These are phyloP conservation scores for Microcebus murinus DNA, from an alignment of 2,113 vertebrate genomes.

Conservation along the genomic window DNA sequence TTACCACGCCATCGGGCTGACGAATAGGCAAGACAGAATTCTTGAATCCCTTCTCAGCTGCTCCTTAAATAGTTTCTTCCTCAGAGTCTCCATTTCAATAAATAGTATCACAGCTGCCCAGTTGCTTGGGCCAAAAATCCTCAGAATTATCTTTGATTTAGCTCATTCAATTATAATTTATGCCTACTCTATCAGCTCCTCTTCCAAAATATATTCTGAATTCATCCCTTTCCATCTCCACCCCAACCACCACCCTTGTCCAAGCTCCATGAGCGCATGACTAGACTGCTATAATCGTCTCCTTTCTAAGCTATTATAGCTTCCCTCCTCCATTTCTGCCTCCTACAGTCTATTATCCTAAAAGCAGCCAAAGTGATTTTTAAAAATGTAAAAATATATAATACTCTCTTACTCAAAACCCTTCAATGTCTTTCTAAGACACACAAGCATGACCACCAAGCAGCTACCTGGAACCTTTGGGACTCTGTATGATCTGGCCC, in stretches of 20 bases:
- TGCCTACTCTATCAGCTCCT: not conserved
- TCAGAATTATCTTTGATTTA: not conserved
- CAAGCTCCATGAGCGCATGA: not conserved
- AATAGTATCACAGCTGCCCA: not conserved
- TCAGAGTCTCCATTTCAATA: not conserved
- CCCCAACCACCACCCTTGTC: not conserved
- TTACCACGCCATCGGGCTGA: not conserved
- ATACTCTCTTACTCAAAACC: not conserved
- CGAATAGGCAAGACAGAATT: not conserved
- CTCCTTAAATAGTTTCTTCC: not conserved
- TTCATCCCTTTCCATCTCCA: not conserved
- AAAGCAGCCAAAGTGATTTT: not conserved
- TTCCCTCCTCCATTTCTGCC: not conserved
- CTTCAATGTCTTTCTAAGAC: not conserved
- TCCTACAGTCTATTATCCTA: not conserved
- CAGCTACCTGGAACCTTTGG: not conserved
- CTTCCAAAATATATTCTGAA: not conserved
- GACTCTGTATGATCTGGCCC: no score
- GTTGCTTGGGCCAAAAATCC: not conserved
- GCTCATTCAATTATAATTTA: not conserved
- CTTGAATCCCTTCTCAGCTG: not conserved
- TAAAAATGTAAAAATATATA: not conserved
- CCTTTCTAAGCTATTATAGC: not conserved
- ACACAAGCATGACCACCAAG: not conserved
- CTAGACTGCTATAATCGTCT: not conserved